phyloP scores from a whole-genome alignment of 1,140 invertebrate genomes.

The Mylabris phalerata region DNA sequence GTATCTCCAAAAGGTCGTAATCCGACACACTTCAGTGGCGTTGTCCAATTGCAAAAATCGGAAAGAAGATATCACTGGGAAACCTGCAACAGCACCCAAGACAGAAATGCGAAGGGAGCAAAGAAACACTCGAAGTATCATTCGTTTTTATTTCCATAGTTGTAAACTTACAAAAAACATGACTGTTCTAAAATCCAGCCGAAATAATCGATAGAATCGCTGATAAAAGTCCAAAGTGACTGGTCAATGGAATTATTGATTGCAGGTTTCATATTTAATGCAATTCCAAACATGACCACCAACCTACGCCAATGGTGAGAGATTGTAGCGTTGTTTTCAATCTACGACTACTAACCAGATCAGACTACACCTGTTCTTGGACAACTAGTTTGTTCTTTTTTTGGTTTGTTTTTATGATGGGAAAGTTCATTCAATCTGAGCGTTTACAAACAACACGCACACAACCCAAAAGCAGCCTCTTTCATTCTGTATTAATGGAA shows the following conservation, averaged over 20 bases:
- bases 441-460: neutral
- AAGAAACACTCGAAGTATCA: neutral
- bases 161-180: neutral
- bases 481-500: no score
- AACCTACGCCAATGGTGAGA: slow-evolving; percentile 21
- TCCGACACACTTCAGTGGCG: slow-evolving; percentile 16
- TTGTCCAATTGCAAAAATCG: slow-evolving; percentile 7
- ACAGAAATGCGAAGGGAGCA: slow-evolving; percentile 6
- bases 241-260: neutral
- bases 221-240: neutral
- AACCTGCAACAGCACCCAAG: slow-evolving; percentile 1
- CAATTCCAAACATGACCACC: neutral
- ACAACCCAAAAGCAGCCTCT: no score
- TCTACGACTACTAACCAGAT: slow-evolving; percentile 11
- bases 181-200: neutral
- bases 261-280: neutral
- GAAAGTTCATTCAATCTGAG: slow-evolving; percentile 31
- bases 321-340: slow-evolving; percentile 12
- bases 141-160: slow-evolving; percentile 4
- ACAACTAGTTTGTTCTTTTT: slow-evolving; percentile 21
- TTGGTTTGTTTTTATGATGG: slow-evolving; percentile 21
- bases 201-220: neutral
- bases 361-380: slow-evolving; percentile 30
- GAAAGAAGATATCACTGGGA: slow-evolving; percentile 13
- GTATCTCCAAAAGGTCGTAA: slow-evolving; percentile 12